Percentiles rank a stretch among this genome's conserved stretches.
phyloP scores from a whole-genome alignment of 1,140 invertebrate genomes.

The Sminthurinus signatus region DNA sequence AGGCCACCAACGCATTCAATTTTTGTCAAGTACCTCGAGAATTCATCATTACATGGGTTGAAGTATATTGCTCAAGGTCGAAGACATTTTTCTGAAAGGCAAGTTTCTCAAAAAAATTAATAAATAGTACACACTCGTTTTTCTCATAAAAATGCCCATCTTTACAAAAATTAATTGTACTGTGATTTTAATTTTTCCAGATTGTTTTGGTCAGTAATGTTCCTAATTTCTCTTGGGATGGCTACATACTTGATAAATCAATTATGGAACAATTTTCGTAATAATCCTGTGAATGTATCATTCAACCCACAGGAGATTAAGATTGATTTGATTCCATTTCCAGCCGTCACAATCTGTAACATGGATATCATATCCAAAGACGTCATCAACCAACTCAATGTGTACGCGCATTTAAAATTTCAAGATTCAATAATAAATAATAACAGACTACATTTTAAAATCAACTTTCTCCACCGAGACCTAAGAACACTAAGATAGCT shows the following conservation, averaged over 20 bases:
- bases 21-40: constrained; percentile 10
- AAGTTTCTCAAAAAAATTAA: background rate
- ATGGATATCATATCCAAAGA: too few species aligned
- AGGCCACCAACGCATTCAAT: constrained; percentile 5
- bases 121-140: background rate
- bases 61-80: constrained; percentile 24
- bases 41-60: constrained; percentile 30
- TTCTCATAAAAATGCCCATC: background rate
- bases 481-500: too few species aligned
- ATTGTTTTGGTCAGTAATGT: constrained; percentile 51
- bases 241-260: constrained; percentile 49
- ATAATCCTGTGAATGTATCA: constrained; percentile 32
- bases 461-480: too few species aligned
- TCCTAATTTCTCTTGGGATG: constrained; percentile 48
- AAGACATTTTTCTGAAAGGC: constrained; percentile 20
- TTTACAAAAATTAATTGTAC: background rate
- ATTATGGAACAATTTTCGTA: constrained; percentile 23
- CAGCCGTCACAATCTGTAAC: constrained; percentile 41
- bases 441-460: too few species aligned
- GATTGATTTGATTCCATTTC: constrained; percentile 39
- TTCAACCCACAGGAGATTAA: constrained; percentile 23
- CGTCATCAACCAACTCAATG: too few species aligned
- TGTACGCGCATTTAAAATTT: too few species aligned
- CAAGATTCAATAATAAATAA: too few species aligned
- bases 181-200: constrained; percentile 24